Conservation (phyloP, 2,113 vertebrate genomes). For the Notothenia coriiceps region DNA sequence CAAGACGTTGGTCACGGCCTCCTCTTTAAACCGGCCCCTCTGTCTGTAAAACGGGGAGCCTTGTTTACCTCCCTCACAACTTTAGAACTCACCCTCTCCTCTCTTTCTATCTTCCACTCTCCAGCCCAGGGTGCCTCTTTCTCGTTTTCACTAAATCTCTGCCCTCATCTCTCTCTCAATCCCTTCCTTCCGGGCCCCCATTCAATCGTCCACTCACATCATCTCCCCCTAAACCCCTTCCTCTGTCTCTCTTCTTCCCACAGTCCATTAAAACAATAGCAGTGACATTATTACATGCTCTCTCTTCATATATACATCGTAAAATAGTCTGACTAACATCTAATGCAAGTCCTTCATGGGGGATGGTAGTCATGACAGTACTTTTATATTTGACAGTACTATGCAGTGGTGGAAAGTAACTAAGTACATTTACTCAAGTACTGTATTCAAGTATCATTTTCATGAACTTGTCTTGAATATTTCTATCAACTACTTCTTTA, state of each 20-base stretch:
- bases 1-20: conserved; percentile 61
- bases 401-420: too few species aligned
- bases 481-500: too few species aligned
- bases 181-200: conserved; percentile 54
- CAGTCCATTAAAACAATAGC: conserved; percentile 60
- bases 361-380: background rate
- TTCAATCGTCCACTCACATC: conserved; percentile 60
- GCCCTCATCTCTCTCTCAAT: conserved; percentile 60
- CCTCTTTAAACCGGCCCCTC: conserved; percentile 54
- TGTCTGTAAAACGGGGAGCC: conserved; percentile 48
- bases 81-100: conserved; percentile 28
- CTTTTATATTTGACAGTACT: too few species aligned
- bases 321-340: conserved; percentile 5
- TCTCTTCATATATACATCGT: background rate
- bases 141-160: conserved; percentile 45
- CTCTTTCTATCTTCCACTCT: conserved; percentile 32
- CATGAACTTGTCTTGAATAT: too few species aligned
- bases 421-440: too few species aligned
- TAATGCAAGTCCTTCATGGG: background rate
- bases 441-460: too few species aligned
- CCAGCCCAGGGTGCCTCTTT: conserved; percentile 37
- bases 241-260: conserved; percentile 68
- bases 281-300: conserved; percentile 24
- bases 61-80: conserved; percentile 55
- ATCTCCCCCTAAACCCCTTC: conserved; percentile 44